These are phyloP conservation scores for Danaus chrysippus DNA, from an alignment of 2,888 invertebrate genomes.

Conservation along the genomic window DNA sequence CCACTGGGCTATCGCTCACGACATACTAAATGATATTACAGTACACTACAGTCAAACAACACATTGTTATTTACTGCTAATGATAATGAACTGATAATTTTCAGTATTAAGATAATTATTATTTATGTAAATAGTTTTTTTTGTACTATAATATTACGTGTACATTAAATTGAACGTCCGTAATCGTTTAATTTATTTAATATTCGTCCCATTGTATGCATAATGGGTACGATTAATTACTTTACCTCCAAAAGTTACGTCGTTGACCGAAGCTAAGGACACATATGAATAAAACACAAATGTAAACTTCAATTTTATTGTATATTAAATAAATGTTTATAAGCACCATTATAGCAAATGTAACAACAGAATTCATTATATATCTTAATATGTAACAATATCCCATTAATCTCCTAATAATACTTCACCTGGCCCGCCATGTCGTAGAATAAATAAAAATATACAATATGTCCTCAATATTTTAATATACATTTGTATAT, in stretches of 20 bases:
- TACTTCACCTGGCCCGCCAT: slow-evolving; percentile 16
- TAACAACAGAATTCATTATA: slow-evolving; percentile 53
- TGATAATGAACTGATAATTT: too few relatives aligned
- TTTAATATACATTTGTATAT: background rate
- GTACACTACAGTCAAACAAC: too few relatives aligned
- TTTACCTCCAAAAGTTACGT: too few relatives aligned
- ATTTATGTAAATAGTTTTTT: background rate
- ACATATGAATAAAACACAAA: slow-evolving; percentile 19
- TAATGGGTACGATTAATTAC: too few relatives aligned
- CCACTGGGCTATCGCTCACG: slow-evolving; percentile 14
- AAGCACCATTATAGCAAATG: slow-evolving; percentile 61
- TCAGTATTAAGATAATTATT: background rate
- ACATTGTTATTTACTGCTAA: too few relatives aligned
- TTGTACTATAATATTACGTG: too few relatives aligned
- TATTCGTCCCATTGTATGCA: too few relatives aligned
- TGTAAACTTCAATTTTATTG: slow-evolving; percentile 40
- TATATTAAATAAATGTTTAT: slow-evolving; percentile 55
- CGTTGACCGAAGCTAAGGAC: background rate
- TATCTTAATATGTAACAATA: slow-evolving; percentile 54
- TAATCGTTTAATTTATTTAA: too few relatives aligned
- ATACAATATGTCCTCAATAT: background rate
- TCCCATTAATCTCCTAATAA: slow-evolving; percentile 25
- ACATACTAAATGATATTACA: slow-evolving; percentile 27
- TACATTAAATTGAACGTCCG: too few relatives aligned
- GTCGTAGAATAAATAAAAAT: background rate